Conservation (phyloP, 23 tunicate genomes). For the Trididemnum miniatum region DNA sequence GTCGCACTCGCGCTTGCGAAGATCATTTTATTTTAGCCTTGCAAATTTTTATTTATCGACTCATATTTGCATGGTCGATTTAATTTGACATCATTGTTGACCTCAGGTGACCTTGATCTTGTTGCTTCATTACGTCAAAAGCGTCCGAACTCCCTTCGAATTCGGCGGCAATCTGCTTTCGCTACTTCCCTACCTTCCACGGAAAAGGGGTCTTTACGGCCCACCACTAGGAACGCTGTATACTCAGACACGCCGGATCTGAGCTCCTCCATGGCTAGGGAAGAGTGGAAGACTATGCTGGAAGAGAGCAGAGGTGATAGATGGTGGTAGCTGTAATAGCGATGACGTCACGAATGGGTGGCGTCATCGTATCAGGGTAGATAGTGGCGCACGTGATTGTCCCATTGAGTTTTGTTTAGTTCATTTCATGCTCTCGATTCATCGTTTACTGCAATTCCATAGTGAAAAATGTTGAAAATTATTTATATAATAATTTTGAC, state of each 20-base stretch:
- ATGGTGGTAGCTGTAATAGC: neutral
- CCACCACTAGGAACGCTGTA: neutral
- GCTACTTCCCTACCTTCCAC: conserved; percentile 2
- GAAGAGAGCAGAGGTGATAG: neutral
- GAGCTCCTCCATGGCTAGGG: neutral
- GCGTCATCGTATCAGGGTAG: neutral
- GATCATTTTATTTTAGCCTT: neutral
- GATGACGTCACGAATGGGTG: neutral
- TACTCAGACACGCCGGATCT: neutral
- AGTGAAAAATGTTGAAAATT: too few species aligned
- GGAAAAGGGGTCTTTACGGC: too few species aligned
- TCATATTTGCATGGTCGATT: neutral
- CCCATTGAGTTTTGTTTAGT: too few species aligned
- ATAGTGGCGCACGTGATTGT: neutral
- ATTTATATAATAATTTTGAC: too few species aligned
- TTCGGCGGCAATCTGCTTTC: conserved; percentile 47
- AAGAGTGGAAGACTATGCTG: neutral
- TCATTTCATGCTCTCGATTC: too few species aligned
- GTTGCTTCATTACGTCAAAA: neutral
- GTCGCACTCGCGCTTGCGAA: neutral
- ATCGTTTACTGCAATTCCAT: too few species aligned
- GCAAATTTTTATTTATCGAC: neutral
- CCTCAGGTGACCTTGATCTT: conserved; percentile 10
- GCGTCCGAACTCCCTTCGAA: conserved; percentile 37
- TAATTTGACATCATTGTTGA: too few species aligned